A percentile compares a stretch with the other conserved stretches of the same genome.
Evolutionary conservation across 2,797 vertebrate genomes (phyloP).

Genomic region (Vireo griseus): DNA sequence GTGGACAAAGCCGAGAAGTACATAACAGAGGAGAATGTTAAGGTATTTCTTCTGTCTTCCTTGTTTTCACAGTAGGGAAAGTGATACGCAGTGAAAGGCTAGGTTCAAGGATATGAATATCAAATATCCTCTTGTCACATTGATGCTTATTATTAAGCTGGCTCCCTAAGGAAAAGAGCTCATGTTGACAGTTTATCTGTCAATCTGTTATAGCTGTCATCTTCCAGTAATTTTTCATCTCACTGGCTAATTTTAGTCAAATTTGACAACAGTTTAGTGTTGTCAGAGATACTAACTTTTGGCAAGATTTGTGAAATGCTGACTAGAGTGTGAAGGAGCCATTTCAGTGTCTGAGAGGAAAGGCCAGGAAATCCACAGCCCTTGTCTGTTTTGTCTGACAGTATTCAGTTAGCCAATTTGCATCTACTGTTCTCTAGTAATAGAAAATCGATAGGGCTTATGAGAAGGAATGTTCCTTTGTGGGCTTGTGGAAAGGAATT

Average conservation of each 20-base stretch:
- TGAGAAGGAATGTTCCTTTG: not conserved
- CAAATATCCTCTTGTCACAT: not conserved
- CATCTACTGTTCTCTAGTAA: not conserved
- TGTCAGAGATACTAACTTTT: not conserved
- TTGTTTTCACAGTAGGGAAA: not conserved
- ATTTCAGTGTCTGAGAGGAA: not conserved
- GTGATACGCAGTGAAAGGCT: not conserved
- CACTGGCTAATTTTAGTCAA: not conserved
- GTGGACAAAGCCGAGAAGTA: constrained; percentile 87
- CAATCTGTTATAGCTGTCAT: not conserved
- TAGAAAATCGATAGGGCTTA: not conserved
- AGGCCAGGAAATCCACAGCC: not conserved
- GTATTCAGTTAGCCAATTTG: not conserved
- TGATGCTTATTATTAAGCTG: not conserved
- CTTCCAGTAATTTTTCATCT: not conserved
- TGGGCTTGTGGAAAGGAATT: not conserved
- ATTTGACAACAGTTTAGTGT: not conserved
- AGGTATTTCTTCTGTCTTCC: constrained; percentile 75
- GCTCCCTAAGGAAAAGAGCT: not conserved
- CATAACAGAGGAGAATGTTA: constrained; percentile 93
- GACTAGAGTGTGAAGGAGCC: not conserved
- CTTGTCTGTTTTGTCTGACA: not conserved
- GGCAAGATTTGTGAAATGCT: not conserved
- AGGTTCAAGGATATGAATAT: not conserved
- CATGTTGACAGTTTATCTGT: not conserved